Conservation (phyloP, 2,888 invertebrate genomes). For the Drosophila ezoana region DNA sequence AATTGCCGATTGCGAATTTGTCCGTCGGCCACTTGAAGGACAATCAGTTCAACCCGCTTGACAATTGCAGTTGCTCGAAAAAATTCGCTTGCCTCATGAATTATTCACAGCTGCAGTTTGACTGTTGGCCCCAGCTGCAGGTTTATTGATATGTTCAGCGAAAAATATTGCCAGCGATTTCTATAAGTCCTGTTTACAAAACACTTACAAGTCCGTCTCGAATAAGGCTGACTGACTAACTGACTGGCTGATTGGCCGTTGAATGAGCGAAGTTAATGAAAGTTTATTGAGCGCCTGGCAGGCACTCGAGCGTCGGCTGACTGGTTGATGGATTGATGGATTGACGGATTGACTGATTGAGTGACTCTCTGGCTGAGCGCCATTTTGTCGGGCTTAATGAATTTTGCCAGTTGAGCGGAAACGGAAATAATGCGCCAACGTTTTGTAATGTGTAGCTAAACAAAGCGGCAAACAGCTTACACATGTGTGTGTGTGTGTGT, state of each 20-base stretch:
- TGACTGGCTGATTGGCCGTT: conserved; percentile 41
- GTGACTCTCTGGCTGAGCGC: conserved; percentile 29
- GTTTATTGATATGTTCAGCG: conserved; percentile 31
- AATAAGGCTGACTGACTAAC: conserved; percentile 29
- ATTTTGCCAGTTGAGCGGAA: conserved; percentile 80
- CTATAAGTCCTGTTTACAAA: conserved; percentile 73
- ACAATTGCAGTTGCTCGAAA: conserved; percentile 22
- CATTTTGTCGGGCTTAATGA: conserved; percentile 72
- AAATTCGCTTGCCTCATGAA: conserved; percentile 47
- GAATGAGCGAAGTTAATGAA: conserved; percentile 71
- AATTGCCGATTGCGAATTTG: conserved; percentile 25
- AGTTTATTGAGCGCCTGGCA: conserved; percentile 69
- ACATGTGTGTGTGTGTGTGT: conserved; percentile 9
- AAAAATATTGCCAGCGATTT: conserved; percentile 63
- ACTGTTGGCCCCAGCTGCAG: background rate
- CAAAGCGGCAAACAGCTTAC: conserved; percentile 22
- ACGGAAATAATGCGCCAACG: conserved; percentile 71
- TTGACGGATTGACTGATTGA: conserved; percentile 37
- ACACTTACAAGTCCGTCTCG: conserved; percentile 58
- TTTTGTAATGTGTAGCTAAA: conserved; percentile 51
- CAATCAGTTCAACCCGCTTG: conserved; percentile 22
- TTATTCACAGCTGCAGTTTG: conserved; percentile 44
- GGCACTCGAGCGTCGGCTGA: conserved; percentile 42
- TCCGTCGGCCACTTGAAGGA: conserved; percentile 22
- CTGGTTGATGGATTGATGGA: conserved; percentile 30